Base-by-base conservation (phyloP, 2,888 invertebrate species). In the Diploptera punctata region DNA sequence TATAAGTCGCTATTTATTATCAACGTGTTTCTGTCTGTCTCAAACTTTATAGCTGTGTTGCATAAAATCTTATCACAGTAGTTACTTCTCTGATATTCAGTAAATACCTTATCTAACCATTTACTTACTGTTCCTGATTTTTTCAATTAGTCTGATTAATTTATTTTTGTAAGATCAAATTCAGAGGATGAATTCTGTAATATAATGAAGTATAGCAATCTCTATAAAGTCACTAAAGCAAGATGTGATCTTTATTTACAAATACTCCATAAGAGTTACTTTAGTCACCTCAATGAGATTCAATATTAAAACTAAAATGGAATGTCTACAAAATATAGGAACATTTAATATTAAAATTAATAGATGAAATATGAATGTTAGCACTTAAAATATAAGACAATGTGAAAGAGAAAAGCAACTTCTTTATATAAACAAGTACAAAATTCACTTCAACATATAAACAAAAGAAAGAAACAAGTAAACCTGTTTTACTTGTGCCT, bases 311-410 rank as follows among this genome's bases (percentile, higher is more conserved):
- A n/a, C 18, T 9, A 18, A 52, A 57, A 57, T 29, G 57, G 57
- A 57, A 57, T 57, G 57, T 29, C 57, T 57, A 57, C 16, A 57
- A 13, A 18, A n/a, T 29, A 24, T 57, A 57, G 57, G 57, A 57
- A 57, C 57, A 57, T 29, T 57, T 26, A 13, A 57, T 24, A 57
- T 18, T 13, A 13, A 24, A 31, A n/a, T 1, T n/a, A 29, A n/a
- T n/a, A 57, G 13, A n/a, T n/a, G n/a, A n/a, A 16, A 29, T 9
- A 2, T 57, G 31, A 1, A 57, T 16, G 13, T n/a, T 4, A 31
- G 7, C 33, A 33, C 10, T 7, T 10, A 33, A 7, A 7, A 33
- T 10, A 33, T 7, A 33, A 5, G 10, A 33, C 10, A 7, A 33
- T 7, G 33, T 33, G 33, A 33, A 33, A 33, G n/a, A n/a, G n/a